Base-by-base conservation (phyloP, 2,888 invertebrate genomes). In the Dolichomitus sp. region DNA sequence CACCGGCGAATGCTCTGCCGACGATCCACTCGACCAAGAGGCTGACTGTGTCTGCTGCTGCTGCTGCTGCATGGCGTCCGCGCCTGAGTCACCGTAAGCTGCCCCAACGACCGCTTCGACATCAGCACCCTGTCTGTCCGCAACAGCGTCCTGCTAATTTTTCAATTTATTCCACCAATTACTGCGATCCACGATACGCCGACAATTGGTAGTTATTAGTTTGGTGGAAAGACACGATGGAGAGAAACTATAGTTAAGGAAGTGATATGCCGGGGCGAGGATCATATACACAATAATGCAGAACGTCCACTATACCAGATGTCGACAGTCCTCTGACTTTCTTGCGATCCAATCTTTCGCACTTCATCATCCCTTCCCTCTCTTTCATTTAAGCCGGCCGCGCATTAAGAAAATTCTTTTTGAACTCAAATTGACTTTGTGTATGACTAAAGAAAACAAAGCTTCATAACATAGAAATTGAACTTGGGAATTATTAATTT, bases 141-240 rank as follows among this genome's bases (percentile, higher is more conserved):
- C 74, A 63, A 66, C 59, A 33, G 69, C 81, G 87, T 90, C 86
- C 89, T 88, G 89, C 91, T 92, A 92, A 92, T 92, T 92, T 92
- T 92, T 92, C 92, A 92, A 92, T 91, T 92, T 92, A 92, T 91
- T 91, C 89, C 86, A 81, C 88, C 92, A 92, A 92, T 92, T 92
- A 92, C 89, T 82, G 76, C 85, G 89, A 86, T 88, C 85, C 88
- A 87, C 90, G 90, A 91, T 91, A 91, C 86, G 88, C 88, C 89
- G 90, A 88, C 91, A 90, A 91, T 90, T 90, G 90, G 86, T 86
- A 86, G 88, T 89, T 89, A 90, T 90, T 90, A 90, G 88, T 90
- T 90, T 89, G 86, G 87, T 77, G 77, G 75, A 81, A 84, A 81
- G 74, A 50, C 52, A 66, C 59, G 48, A 48, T 52, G n/a, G 65